Conservation (phyloP, 2,888 invertebrate species). For the Caenorhabditis panamensis region DNA sequence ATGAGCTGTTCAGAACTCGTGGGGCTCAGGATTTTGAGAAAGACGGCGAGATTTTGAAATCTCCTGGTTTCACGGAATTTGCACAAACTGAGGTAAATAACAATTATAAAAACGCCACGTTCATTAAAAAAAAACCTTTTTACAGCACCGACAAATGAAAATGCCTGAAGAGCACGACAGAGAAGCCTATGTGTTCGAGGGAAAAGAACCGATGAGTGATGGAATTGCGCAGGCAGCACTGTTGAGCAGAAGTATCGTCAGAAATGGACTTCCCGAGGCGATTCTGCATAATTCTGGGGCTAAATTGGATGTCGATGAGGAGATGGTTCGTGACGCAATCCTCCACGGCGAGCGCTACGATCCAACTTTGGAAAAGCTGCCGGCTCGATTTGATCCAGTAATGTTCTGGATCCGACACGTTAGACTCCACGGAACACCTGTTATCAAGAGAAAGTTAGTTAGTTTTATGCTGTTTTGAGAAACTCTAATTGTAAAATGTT, state of each 20-base stretch:
- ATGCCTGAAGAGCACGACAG: background rate
- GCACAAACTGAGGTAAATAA: too few relatives aligned
- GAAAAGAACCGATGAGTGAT: constrained; percentile 75
- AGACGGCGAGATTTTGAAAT: too few relatives aligned
- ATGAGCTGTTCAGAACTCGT: constrained; percentile 37
- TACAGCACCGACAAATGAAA: background rate
- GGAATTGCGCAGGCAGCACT: constrained; percentile 77
- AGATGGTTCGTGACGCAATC: constrained; percentile 75
- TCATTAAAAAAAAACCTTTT: constrained; percentile 25
- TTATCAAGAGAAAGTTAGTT: constrained; percentile 75
- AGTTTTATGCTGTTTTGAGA: too few relatives aligned
- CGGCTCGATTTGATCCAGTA: constrained; percentile 77
- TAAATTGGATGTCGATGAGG: constrained; percentile 65
- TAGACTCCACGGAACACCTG: constrained; percentile 77
- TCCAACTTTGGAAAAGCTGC: constrained; percentile 77
- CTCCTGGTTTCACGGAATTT: too few relatives aligned
- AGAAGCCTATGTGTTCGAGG: constrained; percentile 75
- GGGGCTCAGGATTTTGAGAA: too few relatives aligned
- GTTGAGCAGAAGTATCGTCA: constrained; percentile 71
- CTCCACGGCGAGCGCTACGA: constrained; percentile 78
- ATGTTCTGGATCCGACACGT: constrained; percentile 78
- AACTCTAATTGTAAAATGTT: too few relatives aligned
- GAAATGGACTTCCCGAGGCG: constrained; percentile 69
- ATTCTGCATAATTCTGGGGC: constrained; percentile 62
- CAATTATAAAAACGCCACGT: too few relatives aligned